These are phyloP conservation scores for Drosophila guanche DNA, from an alignment of 1,140 invertebrate species.

Conservation along the genomic window DNA sequence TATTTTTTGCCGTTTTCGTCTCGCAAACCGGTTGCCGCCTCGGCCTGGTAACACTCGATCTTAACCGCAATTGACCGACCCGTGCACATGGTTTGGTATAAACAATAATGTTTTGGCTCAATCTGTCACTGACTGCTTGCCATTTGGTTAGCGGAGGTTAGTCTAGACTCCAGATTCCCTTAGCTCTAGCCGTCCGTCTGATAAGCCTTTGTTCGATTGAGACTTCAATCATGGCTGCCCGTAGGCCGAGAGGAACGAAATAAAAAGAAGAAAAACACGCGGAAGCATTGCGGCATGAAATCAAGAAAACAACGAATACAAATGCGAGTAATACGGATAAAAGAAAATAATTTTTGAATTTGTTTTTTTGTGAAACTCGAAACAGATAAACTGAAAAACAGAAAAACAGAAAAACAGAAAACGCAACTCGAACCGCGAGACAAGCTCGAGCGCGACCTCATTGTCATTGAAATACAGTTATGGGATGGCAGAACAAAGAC, in stretches of 20 bases:
- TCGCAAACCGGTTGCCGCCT: constrained; percentile 59
- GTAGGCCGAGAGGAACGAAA: not conserved
- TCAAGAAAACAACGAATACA: constrained; percentile 3
- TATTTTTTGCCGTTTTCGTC: constrained; percentile 55
- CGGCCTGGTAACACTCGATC: constrained; percentile 34
- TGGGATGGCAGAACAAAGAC: constrained; percentile 50
- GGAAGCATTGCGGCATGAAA: constrained; percentile 39
- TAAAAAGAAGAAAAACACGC: constrained; percentile 26
- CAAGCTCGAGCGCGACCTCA: constrained; percentile 54
- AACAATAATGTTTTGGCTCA: constrained; percentile 20
- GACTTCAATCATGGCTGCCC: constrained; percentile 5
- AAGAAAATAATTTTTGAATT: constrained; percentile 45
- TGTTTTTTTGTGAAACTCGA: constrained; percentile 42
- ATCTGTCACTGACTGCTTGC: too few relatives aligned
- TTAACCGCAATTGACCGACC: constrained; percentile 54
- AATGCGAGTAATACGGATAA: constrained; percentile 41
- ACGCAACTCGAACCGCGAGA: constrained; percentile 37
- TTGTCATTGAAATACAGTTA: constrained; percentile 80
- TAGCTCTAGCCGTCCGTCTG: constrained; percentile 15
- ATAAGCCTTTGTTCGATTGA: constrained; percentile 36
- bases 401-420: constrained; percentile 32
- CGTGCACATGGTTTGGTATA: constrained; percentile 50
- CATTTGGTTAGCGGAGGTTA: constrained; percentile 6
- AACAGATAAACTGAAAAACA: constrained; percentile 32
- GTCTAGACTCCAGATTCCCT: constrained; percentile 3